Percentiles rank a stretch among this genome's conserved stretches.
Evolutionary conservation across 2,797 vertebrate genomes (phyloP).

Genomic region (Oryzias dopingdopingensis): DNA sequence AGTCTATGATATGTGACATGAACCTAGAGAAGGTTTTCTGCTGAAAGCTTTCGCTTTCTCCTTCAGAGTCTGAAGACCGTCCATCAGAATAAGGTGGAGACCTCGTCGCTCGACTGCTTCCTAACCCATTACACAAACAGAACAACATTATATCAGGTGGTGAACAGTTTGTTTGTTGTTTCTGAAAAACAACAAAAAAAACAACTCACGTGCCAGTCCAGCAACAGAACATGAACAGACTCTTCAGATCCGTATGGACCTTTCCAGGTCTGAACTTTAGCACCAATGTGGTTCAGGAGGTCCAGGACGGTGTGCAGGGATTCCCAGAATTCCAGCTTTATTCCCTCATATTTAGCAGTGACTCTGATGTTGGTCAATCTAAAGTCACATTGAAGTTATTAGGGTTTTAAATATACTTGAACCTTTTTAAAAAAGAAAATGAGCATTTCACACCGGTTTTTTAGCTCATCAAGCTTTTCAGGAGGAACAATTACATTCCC

Average conservation of each 20-base stretch:
- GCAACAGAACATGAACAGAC: conserved; percentile 67
- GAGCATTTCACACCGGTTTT: conserved; percentile 67
- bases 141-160: not conserved
- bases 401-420: not conserved
- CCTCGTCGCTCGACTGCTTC: conserved; percentile 80
- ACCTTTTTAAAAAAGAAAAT: too few relatives aligned
- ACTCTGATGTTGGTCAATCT: conserved; percentile 78
- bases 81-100: conserved; percentile 73
- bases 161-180: too few relatives aligned
- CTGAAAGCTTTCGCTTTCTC: conserved; percentile 72
- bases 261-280: conserved; percentile 81
- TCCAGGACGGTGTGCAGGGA: conserved; percentile 70
- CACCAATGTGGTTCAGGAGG: conserved; percentile 67
- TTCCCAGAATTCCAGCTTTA: conserved; percentile 80
- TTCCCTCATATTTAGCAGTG: conserved; percentile 70
- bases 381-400: conserved; percentile 16
- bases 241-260: conserved; percentile 78
- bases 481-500: conserved; percentile 69
- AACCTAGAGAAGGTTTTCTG: conserved; percentile 71
- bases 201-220: conserved; percentile 84
- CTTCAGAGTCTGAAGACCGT: conserved; percentile 76
- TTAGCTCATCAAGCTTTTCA: conserved; percentile 84
- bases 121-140: conserved; percentile 61
- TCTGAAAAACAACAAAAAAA: too few relatives aligned
- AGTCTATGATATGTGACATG: conserved; percentile 20